Conservation (phyloP, 2,888 invertebrate genomes). For the Trichopoda pennipes region DNA sequence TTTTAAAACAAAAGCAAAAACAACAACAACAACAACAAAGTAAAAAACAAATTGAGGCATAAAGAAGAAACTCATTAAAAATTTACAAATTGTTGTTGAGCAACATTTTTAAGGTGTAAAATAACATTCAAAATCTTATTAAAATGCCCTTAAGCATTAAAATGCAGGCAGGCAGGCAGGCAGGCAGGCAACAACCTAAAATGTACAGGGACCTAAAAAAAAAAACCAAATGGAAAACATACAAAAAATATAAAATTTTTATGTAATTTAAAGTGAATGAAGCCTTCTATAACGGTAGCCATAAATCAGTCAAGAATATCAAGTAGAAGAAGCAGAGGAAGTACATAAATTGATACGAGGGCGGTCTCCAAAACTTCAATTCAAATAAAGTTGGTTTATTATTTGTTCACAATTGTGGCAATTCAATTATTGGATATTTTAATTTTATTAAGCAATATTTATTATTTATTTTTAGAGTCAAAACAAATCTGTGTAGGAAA, state of each 20-base stretch:
- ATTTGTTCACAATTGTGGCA: too few species aligned
- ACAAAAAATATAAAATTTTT: too few species aligned
- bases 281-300: slow-evolving; percentile 53
- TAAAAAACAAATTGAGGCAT: slow-evolving; percentile 24
- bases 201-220: neutral
- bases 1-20: neutral
- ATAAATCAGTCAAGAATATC: slow-evolving; percentile 52
- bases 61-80: slow-evolving; percentile 50
- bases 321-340: slow-evolving; percentile 14
- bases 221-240: slow-evolving; percentile 4
- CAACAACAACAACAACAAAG: too few species aligned
- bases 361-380: too few species aligned
- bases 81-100: slow-evolving; percentile 50
- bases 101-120: slow-evolving; percentile 59
- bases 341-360: slow-evolving; percentile 19
- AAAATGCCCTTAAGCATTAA: slow-evolving; percentile 48
- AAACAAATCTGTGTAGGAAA: too few species aligned
- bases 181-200: slow-evolving; percentile 22
- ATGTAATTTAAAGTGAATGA: slow-evolving; percentile 20
- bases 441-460: too few species aligned
- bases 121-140: slow-evolving; percentile 54
- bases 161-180: slow-evolving; percentile 23
- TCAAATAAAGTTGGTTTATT: too few species aligned
- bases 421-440: too few species aligned
- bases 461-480: too few species aligned